phyloP scores from a whole-genome alignment of 2,113 vertebrate species.

The Malurus cyaneus region DNA sequence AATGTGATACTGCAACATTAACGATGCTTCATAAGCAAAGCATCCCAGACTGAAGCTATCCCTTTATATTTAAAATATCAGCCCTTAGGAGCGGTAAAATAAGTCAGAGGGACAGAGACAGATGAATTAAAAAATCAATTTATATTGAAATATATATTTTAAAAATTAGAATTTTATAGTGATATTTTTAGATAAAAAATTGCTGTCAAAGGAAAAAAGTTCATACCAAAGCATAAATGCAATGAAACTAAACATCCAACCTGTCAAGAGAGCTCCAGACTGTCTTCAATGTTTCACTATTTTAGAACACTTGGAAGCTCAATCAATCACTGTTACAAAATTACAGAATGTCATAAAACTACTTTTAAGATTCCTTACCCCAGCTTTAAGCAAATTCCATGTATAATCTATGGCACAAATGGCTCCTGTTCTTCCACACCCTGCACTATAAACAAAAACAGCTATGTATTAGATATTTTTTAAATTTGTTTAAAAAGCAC shows the following conservation, averaged over 20 bases:
- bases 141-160: not conserved
- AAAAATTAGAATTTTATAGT: not conserved
- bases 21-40: not conserved
- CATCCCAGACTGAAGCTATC: not conserved
- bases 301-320: not conserved
- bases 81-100: not conserved
- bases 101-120: not conserved
- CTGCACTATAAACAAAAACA: conserved; percentile 84
- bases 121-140: not conserved
- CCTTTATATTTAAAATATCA: not conserved
- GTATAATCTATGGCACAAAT: conserved; percentile 99
- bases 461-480: not conserved
- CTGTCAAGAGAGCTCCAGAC: not conserved
- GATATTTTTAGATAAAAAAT: not conserved
- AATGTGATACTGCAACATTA: not conserved
- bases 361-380: conserved; percentile 78
- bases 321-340: not conserved
- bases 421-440: conserved; percentile 97
- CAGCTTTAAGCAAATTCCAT: conserved; percentile 98
- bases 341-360: not conserved
- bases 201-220: not conserved
- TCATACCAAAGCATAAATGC: not conserved
- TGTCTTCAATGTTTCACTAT: not conserved
- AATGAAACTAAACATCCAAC: not conserved
- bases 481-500: not conserved